A percentile compares a stretch with the other conserved stretches of the same genome.
phyloP scores from a whole-genome alignment of 2,797 vertebrate genomes.

The Poeciliopsis paucimaculata region DNA sequence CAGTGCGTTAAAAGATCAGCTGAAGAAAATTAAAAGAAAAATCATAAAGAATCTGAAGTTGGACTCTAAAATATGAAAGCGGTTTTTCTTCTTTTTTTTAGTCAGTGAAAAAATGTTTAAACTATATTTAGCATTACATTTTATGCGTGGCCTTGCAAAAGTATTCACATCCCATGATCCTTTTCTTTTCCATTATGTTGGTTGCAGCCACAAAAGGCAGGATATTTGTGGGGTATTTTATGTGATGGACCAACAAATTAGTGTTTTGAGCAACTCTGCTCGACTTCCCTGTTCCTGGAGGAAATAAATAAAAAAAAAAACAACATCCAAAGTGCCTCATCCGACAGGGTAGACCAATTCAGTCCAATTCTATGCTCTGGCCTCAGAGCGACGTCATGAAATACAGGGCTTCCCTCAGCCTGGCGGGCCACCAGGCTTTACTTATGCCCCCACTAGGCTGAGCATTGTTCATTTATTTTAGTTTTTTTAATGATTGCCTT shows the following conservation, averaged over 20 bases:
- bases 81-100: not conserved
- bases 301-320: not conserved
- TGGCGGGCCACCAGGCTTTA: too few species aligned
- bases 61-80: not conserved
- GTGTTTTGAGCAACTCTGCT: not conserved
- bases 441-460: too few species aligned
- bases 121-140: not conserved
- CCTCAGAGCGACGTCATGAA: not conserved
- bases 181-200: not conserved
- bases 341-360: too few species aligned
- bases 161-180: not conserved
- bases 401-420: too few species aligned
- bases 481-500: too few species aligned
- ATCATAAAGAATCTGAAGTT: not conserved
- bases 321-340: not conserved
- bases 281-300: not conserved
- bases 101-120: not conserved
- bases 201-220: not conserved
- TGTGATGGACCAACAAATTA: not conserved
- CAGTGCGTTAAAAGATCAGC: not conserved
- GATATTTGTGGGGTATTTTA: not conserved
- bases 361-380: not conserved
- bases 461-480: too few species aligned
- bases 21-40: not conserved
- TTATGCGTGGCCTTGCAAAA: slow-evolving; percentile 24